phyloP scores from a whole-genome alignment of 35 echinoderm and acorn worm genomes.

The Lytechinus pictus region DNA sequence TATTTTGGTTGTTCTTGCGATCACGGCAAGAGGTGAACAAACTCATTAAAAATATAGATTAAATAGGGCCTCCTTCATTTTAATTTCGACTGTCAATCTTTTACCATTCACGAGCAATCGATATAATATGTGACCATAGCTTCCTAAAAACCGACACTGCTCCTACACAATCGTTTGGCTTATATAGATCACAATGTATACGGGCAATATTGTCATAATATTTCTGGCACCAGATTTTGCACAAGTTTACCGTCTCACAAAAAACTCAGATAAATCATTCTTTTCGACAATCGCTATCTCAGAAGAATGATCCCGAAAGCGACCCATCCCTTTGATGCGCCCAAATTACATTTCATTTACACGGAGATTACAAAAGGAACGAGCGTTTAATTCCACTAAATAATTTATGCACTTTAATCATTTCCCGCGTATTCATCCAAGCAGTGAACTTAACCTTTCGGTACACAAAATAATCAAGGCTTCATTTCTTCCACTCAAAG shows the following conservation, averaged over 20 bases:
- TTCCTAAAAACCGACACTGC: neutral
- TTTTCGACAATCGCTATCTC: neutral
- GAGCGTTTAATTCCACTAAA: neutral
- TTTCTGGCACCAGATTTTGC: neutral
- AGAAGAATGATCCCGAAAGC: neutral
- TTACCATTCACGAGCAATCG: neutral
- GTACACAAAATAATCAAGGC: neutral
- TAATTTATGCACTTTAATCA: neutral
- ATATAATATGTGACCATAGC: neutral
- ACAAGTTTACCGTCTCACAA: neutral
- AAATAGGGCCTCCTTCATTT: neutral
- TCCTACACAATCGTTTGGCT: too few relatives aligned
- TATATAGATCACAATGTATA: too few relatives aligned
- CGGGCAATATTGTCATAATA: neutral
- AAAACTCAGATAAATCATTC: neutral
- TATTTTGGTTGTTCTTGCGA: too few relatives aligned
- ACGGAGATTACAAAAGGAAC: neutral
- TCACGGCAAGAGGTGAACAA: too few relatives aligned
- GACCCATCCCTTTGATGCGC: neutral
- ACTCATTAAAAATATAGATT: neutral
- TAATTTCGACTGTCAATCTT: neutral
- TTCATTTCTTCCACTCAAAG: neutral
- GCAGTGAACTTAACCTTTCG: neutral
- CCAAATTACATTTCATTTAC: conserved; percentile 6
- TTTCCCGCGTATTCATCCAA: neutral